phyloP scores from a whole-genome alignment of 2,113 vertebrate species.

The Lasiurus cinereus region DNA sequence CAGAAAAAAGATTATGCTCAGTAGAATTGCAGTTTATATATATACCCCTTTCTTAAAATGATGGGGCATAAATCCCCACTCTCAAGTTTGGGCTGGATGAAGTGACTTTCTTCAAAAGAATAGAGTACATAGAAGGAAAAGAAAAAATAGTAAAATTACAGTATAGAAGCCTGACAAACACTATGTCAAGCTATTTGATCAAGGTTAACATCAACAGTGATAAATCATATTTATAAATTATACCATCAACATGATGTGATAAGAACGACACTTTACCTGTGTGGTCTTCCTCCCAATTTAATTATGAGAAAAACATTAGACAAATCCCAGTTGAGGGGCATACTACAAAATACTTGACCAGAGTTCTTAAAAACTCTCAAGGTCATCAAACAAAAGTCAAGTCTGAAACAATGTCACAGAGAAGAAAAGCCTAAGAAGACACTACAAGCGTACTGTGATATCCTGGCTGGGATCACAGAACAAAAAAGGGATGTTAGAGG shows the following conservation, averaged over 20 bases:
- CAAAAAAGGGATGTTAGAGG: neutral
- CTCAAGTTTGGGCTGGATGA: neutral
- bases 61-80: neutral
- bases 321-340: neutral
- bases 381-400: neutral
- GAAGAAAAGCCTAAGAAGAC: neutral
- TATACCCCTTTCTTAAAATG: neutral
- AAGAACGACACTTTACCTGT: neutral
- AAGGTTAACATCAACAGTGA: neutral
- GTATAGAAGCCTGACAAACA: neutral
- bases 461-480: neutral
- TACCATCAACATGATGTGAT: neutral
- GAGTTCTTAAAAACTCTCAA: neutral
- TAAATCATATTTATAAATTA: slow-evolving; percentile 40
- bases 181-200: neutral
- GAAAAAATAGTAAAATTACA: neutral
- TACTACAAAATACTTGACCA: neutral
- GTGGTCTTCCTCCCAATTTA: neutral
- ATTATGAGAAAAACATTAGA: neutral
- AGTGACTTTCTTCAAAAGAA: neutral
- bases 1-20: neutral
- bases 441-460: neutral
- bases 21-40: neutral
- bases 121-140: neutral
- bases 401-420: neutral